These are phyloP conservation scores for Leucoma salicis DNA, from an alignment of 2,888 invertebrate genomes.

Conservation along the genomic window DNA sequence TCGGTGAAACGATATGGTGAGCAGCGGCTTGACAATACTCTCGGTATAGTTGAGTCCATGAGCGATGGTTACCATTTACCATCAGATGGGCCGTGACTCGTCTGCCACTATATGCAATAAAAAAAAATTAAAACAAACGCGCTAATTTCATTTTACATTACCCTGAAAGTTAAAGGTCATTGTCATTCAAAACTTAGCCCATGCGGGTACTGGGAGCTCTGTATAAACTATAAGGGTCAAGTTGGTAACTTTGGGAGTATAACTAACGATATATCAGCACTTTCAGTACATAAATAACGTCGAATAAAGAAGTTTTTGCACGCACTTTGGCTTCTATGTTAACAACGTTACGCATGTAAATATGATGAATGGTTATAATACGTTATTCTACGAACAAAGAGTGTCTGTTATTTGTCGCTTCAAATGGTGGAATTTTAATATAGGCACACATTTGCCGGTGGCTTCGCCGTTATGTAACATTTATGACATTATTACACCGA, in stretches of 20 bases:
- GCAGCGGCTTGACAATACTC: too few relatives aligned
- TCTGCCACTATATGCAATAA: too few relatives aligned
- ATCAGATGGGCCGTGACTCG: too few relatives aligned
- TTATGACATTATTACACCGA: constrained; percentile 63
- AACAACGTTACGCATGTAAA: constrained; percentile 38
- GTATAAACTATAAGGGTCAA: constrained; percentile 32
- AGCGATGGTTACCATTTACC: too few relatives aligned
- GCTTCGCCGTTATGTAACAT: constrained; percentile 55
- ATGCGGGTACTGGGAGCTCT: constrained; percentile 3
- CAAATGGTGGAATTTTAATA: constrained; percentile 64
- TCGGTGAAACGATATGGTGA: too few relatives aligned
- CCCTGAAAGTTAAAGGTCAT: constrained; percentile 16
- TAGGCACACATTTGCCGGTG: constrained; percentile 48
- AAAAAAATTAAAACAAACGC: too few relatives aligned
- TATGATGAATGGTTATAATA: constrained; percentile 29
- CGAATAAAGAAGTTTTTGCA: constrained; percentile 11
- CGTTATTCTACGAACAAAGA: constrained; percentile 42
- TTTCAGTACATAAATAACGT: constrained; percentile 16
- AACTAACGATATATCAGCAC: constrained; percentile 16
- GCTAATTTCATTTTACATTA: too few relatives aligned
- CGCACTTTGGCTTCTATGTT: constrained; percentile 18
- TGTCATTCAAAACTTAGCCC: constrained; percentile 23
- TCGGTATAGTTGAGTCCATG: too few relatives aligned
- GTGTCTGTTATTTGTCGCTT: constrained; percentile 45
- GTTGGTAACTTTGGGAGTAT: constrained; percentile 19